Evolutionary conservation across 2,888 invertebrate species (phyloP).

Genomic region (Byasa hedistus): DNA sequence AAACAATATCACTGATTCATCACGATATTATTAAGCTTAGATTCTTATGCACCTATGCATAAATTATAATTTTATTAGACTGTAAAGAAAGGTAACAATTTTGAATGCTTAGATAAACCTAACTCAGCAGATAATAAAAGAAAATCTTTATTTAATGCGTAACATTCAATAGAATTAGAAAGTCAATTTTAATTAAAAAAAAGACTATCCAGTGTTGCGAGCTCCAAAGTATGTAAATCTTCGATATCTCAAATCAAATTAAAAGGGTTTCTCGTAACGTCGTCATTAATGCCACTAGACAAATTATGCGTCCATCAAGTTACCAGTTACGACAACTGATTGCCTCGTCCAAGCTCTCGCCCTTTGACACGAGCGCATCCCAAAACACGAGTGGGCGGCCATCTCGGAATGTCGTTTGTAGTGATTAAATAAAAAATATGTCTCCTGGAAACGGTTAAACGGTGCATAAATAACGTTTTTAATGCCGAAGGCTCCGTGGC

Average conservation of each 20-base stretch:
- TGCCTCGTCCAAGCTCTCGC: slow-evolving; percentile 40
- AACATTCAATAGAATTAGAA: slow-evolving; percentile 3
- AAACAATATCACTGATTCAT: not conserved
- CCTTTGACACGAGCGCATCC: slow-evolving; percentile 45
- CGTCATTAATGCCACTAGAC: slow-evolving; percentile 15
- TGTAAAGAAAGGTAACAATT: not conserved
- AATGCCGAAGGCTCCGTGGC: slow-evolving; percentile 12
- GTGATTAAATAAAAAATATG: slow-evolving; percentile 27
- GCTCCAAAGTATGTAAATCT: not conserved
- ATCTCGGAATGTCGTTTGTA: slow-evolving; percentile 23
- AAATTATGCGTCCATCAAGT: slow-evolving; percentile 19
- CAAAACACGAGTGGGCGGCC: slow-evolving; percentile 32
- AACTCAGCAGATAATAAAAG: not conserved
- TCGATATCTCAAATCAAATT: slow-evolving; percentile 17
- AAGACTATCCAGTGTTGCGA: not conserved
- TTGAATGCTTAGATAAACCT: not conserved
- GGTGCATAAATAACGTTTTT: slow-evolving; percentile 22
- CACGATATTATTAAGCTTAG: not conserved
- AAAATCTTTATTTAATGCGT: not conserved
- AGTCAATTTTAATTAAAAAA: not conserved
- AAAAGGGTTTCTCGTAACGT: slow-evolving; percentile 6
- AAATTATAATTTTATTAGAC: not conserved
- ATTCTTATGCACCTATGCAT: not conserved
- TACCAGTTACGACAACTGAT: slow-evolving; percentile 28
- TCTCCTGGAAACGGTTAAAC: slow-evolving; percentile 24